Base-by-base conservation (phyloP, 2,888 invertebrate species). In the Tromatobia lineatoria region DNA sequence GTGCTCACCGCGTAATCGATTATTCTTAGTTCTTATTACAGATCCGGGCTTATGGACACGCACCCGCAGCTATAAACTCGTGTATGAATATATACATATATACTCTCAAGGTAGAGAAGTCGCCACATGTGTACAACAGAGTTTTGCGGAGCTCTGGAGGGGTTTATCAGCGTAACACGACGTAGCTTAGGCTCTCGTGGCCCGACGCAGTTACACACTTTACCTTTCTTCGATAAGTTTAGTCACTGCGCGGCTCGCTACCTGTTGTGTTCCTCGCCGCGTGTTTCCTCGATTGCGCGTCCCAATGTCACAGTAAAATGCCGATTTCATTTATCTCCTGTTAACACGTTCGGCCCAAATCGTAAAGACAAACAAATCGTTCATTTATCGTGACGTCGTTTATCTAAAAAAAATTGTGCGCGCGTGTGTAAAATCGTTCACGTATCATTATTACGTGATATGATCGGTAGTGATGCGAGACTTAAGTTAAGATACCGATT, bases 111-210 rank as follows among this genome's bases (percentile, higher is more conserved):
- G 73, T 52, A 57, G 34, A 64, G 34, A n/a, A 25, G 38, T 13
- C 20, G n/a, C 47, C 73, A 61, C 77, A 70, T 73, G 83, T 80
- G 73, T 70, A 66, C 67, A 25, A 67, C 47, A 69, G 54, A 69
- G 69, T 80, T 86, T 86, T 82, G 80, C 78, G 64, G 80, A 64
- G 69, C 20, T 77, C 85, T 64, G 90, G 90, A 87, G 88, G 90
- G 90, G 89, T 88, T 90, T 90, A 90, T 90, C 90, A 90, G 90
- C 87, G 86, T 89, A 50, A 64, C 78, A 50, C 54, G 83, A 80
- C 83, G 83, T 89, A 89, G 87, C 89, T 88, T 88, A 86, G 87
- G 47, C 83, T 42, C 20, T 23, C 38, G 57, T 45, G 42, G 57
- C n/a, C 13, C 20, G 59, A 87, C 86, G 86, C 71, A 74, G 84